Percentiles rank a stretch among this genome's conserved stretches.
Evolutionary conservation across 2,113 vertebrate species (phyloP).

Genomic region (Protobothrops mucrosquamatus): DNA sequence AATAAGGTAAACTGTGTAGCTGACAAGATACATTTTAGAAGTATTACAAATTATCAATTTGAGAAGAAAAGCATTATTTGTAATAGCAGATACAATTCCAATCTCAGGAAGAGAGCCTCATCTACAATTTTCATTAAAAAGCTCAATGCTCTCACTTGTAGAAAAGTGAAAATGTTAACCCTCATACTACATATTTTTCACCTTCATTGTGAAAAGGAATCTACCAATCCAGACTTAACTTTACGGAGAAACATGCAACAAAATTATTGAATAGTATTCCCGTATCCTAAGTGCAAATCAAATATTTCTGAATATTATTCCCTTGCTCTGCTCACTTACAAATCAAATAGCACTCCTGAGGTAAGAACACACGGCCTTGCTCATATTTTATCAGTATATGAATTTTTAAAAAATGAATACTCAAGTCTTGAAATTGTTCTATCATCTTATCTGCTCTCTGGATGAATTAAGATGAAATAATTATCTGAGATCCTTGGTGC

Average conservation of each 20-base stretch:
- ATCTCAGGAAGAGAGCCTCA: not conserved
- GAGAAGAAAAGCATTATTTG: not conserved
- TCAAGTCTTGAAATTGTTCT: not conserved
- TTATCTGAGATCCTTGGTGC: not conserved
- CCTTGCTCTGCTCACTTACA: not conserved
- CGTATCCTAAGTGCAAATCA: not conserved
- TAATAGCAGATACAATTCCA: not conserved
- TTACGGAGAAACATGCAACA: not conserved
- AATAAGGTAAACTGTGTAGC: not conserved
- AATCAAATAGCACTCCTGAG: not conserved
- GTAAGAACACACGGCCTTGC: not conserved
- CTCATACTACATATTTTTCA: not conserved
- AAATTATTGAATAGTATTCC: not conserved
- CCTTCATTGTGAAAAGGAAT: not conserved
- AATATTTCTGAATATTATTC: not conserved
- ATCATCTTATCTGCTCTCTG: not conserved
- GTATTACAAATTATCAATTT: not conserved
- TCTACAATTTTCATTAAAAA: not conserved
- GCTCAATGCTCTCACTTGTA: not conserved
- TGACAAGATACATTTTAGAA: not conserved
- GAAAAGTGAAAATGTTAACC: not conserved
- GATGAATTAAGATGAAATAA: not conserved
- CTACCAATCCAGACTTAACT: not conserved
- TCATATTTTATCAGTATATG: not conserved
- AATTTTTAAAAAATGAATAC: not conserved